Percentiles rank a stretch among this genome's conserved stretches.
phyloP scores from a whole-genome alignment of 2,113 vertebrate species.

The Platichthys stellatus region DNA sequence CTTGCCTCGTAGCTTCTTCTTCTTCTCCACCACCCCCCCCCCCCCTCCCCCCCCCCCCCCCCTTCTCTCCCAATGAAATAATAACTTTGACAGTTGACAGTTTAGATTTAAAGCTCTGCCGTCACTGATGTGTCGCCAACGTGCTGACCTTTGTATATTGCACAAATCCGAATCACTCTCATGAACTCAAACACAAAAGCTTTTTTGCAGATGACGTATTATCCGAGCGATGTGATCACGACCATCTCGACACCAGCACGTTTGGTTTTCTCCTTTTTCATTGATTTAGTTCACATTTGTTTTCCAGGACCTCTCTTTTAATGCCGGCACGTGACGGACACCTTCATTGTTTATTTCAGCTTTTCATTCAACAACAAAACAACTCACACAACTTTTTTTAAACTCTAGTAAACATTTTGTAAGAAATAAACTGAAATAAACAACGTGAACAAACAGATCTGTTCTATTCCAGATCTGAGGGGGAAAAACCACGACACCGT shows the following conservation, averaged over 20 bases:
- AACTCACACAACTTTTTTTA: slow-evolving; percentile 49
- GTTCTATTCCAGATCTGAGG: slow-evolving; percentile 55
- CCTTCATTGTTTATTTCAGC: slow-evolving; percentile 16
- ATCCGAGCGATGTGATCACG: slow-evolving; percentile 58
- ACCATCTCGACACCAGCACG: slow-evolving; percentile 55
- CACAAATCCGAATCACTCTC: slow-evolving; percentile 56
- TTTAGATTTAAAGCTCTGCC: slow-evolving; percentile 45
- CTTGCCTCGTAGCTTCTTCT: slow-evolving; percentile 59
- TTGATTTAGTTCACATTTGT: neutral
- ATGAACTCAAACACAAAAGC: slow-evolving; percentile 41
- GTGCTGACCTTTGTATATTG: slow-evolving; percentile 66
- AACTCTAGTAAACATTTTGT: slow-evolving; percentile 62
- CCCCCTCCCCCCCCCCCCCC: too few species aligned
- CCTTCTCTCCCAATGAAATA: slow-evolving; percentile 28
- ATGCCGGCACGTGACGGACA: slow-evolving; percentile 4
- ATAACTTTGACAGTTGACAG: slow-evolving; percentile 42
- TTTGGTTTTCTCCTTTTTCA: slow-evolving; percentile 13
- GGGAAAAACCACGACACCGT: slow-evolving; percentile 45
- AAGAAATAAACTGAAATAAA: slow-evolving; percentile 47
- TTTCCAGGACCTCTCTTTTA: slow-evolving; percentile 23
- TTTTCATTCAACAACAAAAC: slow-evolving; percentile 27
- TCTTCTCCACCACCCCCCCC: neutral
- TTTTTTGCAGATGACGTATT: slow-evolving; percentile 60
- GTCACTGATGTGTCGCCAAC: slow-evolving; percentile 53
- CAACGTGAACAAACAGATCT: slow-evolving; percentile 59